phyloP scores from a whole-genome alignment of 2,888 invertebrate genomes.

The Aquatica leii region DNA sequence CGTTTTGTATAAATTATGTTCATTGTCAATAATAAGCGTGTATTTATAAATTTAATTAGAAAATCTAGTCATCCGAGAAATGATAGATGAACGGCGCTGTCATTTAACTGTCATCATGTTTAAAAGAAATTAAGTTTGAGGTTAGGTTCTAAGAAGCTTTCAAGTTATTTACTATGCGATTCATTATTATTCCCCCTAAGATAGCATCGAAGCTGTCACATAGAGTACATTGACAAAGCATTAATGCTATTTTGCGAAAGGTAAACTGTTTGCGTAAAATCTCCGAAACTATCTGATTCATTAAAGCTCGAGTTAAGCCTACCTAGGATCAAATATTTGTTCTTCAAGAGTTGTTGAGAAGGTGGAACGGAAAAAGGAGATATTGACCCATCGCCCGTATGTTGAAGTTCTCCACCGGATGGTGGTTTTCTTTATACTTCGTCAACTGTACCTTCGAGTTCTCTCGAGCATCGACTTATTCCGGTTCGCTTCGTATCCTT shows the following conservation, averaged over 20 bases:
- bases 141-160: slow-evolving; percentile 7
- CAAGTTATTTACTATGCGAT: slow-evolving; percentile 15
- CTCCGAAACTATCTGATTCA: slow-evolving; percentile 13
- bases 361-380: slow-evolving; percentile 12
- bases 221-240: slow-evolving; percentile 10
- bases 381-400: slow-evolving; percentile 34
- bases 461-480: slow-evolving; percentile 31
- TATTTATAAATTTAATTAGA: slow-evolving; percentile 9
- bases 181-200: slow-evolving; percentile 19
- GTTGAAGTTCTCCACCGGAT: slow-evolving; percentile 14
- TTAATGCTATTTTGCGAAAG: slow-evolving; percentile 14
- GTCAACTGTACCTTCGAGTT: slow-evolving; percentile 9
- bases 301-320: slow-evolving; percentile 28
- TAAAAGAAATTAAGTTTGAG: slow-evolving; percentile 8
- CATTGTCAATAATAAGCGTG: slow-evolving; percentile 1
- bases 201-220: slow-evolving; percentile 9
- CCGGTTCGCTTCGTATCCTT: slow-evolving; percentile 24
- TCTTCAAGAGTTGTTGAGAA: slow-evolving; percentile 9
- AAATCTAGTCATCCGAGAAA: background rate
- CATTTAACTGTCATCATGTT: slow-evolving; percentile 5
- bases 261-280: slow-evolving; percentile 9
- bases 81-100: background rate
- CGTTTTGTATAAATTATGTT: background rate
- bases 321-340: slow-evolving; percentile 34
- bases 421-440: slow-evolving; percentile 14